Evolutionary conservation across 1,140 invertebrate genomes (phyloP).

Genomic region (Bombus cullumanus): DNA sequence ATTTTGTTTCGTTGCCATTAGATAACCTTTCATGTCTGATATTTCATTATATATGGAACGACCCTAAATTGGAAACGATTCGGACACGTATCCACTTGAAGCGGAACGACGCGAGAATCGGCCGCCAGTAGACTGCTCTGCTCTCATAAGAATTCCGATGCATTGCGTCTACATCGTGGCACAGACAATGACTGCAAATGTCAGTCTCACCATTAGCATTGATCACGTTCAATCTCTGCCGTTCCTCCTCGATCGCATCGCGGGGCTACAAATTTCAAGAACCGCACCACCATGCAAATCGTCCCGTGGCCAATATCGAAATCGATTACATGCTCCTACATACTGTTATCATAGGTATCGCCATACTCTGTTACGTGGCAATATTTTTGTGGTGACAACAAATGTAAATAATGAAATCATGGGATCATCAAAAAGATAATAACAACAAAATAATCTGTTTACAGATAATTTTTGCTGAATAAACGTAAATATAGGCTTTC

Average conservation of each 20-base stretch:
- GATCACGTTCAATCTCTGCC: slow-evolving; percentile 76
- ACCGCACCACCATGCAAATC: slow-evolving; percentile 28
- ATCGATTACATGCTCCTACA: neutral
- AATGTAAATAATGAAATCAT: neutral
- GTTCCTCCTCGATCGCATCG: slow-evolving; percentile 52
- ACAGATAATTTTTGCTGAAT: too few species aligned
- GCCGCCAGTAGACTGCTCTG: slow-evolving; percentile 39
- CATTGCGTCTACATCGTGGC: slow-evolving; percentile 59
- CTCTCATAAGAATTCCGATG: slow-evolving; percentile 72
- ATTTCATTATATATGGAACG: neutral
- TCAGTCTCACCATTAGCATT: slow-evolving; percentile 81
- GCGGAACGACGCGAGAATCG: neutral
- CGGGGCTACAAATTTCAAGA: slow-evolving; percentile 60
- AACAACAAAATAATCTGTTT: neutral
- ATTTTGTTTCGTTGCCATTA: neutral
- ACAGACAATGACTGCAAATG: slow-evolving; percentile 81
- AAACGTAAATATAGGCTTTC: neutral
- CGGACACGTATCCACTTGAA: slow-evolving; percentile 21
- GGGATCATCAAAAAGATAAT: too few species aligned
- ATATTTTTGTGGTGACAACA: too few species aligned
- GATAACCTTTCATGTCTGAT: neutral
- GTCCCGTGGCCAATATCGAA: neutral
- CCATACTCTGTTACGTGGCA: too few species aligned
- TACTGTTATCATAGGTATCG: too few species aligned
- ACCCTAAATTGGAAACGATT: slow-evolving; percentile 36